Percentiles rank a stretch among this genome's conserved stretches.
phyloP scores from a whole-genome alignment of 2,113 vertebrate genomes.

The Saguinus imperator region DNA sequence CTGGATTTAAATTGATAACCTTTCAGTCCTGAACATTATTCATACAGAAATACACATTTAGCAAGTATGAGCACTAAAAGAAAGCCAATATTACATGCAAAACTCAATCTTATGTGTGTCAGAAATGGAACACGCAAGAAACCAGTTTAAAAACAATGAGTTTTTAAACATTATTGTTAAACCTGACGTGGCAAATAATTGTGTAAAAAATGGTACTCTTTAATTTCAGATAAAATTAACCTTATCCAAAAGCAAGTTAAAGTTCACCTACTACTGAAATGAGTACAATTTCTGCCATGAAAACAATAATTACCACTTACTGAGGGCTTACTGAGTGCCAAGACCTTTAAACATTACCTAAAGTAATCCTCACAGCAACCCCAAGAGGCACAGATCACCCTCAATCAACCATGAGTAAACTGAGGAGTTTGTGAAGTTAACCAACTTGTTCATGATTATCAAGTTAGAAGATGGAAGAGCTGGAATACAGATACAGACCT shows the following conservation, averaged over 20 bases:
- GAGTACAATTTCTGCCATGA: background rate
- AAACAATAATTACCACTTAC: background rate
- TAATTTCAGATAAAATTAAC: conserved; percentile 45
- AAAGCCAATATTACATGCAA: background rate
- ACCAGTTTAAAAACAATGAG: background rate
- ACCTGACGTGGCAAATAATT: background rate
- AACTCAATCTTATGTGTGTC: background rate
- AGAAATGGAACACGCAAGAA: background rate
- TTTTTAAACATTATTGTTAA: background rate
- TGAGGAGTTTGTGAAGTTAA: background rate
- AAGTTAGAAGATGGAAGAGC: background rate
- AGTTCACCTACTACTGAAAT: conserved; percentile 14
- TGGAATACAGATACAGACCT: background rate
- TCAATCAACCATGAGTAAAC: background rate
- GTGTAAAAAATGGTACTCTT: conserved; percentile 25
- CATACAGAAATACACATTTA: conserved; percentile 4
- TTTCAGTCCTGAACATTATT: conserved; percentile 30
- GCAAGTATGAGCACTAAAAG: background rate
- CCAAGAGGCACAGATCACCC: background rate
- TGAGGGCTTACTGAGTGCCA: background rate
- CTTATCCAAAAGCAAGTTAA: conserved; percentile 23
- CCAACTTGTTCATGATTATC: background rate
- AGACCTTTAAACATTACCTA: background rate
- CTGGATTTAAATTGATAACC: conserved; percentile 29
- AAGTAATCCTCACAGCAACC: background rate